Conservation (phyloP, 1,140 invertebrate species). For the Bombus superbus region DNA sequence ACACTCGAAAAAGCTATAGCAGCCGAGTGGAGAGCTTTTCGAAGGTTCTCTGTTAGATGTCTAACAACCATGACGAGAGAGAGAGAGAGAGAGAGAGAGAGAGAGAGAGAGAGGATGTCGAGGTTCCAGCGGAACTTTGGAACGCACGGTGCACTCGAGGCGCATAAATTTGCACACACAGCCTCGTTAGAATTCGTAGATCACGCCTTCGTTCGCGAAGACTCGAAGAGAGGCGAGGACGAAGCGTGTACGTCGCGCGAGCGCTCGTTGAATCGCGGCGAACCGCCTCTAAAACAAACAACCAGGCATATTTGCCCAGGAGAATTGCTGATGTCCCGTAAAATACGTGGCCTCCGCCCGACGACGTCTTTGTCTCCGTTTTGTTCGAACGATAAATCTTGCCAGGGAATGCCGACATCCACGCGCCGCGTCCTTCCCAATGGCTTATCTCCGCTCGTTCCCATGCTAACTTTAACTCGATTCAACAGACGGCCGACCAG, state of each 20-base stretch:
- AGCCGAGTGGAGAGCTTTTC: not conserved
- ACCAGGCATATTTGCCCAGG: conserved; percentile 32
- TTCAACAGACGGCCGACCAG: not conserved
- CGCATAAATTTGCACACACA: conserved; percentile 34
- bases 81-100: not conserved
- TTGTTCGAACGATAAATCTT: conserved; percentile 38
- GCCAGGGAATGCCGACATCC: not conserved
- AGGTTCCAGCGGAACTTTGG: too few relatives aligned
- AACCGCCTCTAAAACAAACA: conserved; percentile 45
- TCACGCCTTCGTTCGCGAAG: not conserved
- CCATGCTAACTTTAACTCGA: conserved; percentile 3
- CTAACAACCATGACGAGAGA: not conserved
- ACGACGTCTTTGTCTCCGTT: not conserved
- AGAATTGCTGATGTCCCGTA: conserved; percentile 43
- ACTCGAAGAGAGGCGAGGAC: not conserved
- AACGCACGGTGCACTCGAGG: conserved; percentile 16
- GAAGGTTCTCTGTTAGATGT: not conserved
- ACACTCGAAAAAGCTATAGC: not conserved
- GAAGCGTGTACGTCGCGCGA: not conserved
- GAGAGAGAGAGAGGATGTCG: not conserved
- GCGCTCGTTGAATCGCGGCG: conserved; percentile 26
- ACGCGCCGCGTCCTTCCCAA: not conserved
- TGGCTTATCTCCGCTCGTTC: not conserved
- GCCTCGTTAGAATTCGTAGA: conserved; percentile 22
- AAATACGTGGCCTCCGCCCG: conserved; percentile 9